A percentile compares a stretch with the other conserved stretches of the same genome.
Conservation (phyloP, 2,113 vertebrate species). For the Scatophagus argus region DNA sequence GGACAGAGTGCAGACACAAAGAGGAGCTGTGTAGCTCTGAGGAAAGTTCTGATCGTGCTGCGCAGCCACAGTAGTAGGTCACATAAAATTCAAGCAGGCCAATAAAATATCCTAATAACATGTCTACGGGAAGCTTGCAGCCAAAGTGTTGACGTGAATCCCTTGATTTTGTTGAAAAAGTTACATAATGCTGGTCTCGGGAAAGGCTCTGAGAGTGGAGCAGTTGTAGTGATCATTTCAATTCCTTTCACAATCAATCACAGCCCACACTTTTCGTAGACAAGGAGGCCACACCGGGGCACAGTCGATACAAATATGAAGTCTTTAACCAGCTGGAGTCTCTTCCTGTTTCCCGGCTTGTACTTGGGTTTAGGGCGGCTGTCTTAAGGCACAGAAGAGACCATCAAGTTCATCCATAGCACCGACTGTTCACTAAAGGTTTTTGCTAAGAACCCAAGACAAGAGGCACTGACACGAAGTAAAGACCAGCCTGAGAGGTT, state of each 20-base stretch:
- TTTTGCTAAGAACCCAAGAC: background rate
- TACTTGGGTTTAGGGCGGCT: conserved; percentile 3
- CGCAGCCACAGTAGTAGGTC: conserved; percentile 63
- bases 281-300: conserved; percentile 5
- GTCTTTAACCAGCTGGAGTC: conserved; percentile 29
- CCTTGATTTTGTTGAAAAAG: conserved; percentile 23
- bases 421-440: background rate
- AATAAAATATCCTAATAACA: conserved; percentile 15
- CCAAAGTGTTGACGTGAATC: background rate
- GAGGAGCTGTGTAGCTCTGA: background rate
- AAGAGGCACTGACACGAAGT: conserved; percentile 47
- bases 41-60: background rate
- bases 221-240: conserved; percentile 28
- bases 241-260: conserved; percentile 29
- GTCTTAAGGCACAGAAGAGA: conserved; percentile 44
- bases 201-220: conserved; percentile 4
- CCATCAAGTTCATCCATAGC: conserved; percentile 21
- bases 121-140: background rate
- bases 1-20: conserved; percentile 30
- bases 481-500: conserved; percentile 15
- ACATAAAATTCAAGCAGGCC: conserved; percentile 39
- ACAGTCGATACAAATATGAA: conserved; percentile 1
- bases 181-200: conserved; percentile 10
- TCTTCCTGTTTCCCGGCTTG: background rate
- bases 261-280: background rate